Percentiles rank a stretch among this genome's conserved stretches.
phyloP scores from a whole-genome alignment of 2,888 invertebrate genomes.

The Melanostoma mellinum region DNA sequence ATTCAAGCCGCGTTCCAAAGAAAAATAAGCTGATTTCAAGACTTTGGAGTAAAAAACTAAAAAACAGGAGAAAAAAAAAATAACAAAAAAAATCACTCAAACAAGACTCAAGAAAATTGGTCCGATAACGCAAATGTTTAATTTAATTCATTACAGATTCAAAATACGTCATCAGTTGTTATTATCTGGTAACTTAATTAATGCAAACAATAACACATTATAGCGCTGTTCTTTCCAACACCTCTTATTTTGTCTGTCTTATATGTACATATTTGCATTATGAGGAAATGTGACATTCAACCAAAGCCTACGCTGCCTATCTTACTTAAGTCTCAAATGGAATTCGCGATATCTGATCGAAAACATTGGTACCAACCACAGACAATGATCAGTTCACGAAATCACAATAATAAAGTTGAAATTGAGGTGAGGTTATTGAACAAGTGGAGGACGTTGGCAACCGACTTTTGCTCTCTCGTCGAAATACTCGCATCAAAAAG shows the following conservation, averaged over 20 bases:
- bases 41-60: too few relatives aligned
- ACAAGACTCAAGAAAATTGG: not conserved
- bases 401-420: slow-evolving; percentile 15
- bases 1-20: too few relatives aligned
- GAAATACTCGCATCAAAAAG: slow-evolving; percentile 20
- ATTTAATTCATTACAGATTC: not conserved
- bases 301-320: slow-evolving; percentile 11
- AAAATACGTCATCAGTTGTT: not conserved
- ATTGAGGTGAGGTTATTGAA: slow-evolving; percentile 53
- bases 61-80: too few relatives aligned
- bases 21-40: too few relatives aligned
- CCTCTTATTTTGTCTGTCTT: not conserved
- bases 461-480: slow-evolving; percentile 40
- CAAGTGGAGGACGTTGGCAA: slow-evolving; percentile 47
- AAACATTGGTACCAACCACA: not conserved
- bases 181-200: slow-evolving; percentile 1
- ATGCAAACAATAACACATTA: not conserved
- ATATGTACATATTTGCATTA: not conserved
- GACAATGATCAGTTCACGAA: slow-evolving; percentile 8
- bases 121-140: not conserved
- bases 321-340: not conserved
- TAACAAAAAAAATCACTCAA: too few relatives aligned
- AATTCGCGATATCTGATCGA: slow-evolving; percentile 2
- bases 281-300: slow-evolving; percentile 21
- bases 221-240: not conserved